Evolutionary conservation across 1,140 invertebrate genomes (phyloP), one percentile per base, ranked within the genome.

Genomic region (Agraylea sexmaculata): DNA sequence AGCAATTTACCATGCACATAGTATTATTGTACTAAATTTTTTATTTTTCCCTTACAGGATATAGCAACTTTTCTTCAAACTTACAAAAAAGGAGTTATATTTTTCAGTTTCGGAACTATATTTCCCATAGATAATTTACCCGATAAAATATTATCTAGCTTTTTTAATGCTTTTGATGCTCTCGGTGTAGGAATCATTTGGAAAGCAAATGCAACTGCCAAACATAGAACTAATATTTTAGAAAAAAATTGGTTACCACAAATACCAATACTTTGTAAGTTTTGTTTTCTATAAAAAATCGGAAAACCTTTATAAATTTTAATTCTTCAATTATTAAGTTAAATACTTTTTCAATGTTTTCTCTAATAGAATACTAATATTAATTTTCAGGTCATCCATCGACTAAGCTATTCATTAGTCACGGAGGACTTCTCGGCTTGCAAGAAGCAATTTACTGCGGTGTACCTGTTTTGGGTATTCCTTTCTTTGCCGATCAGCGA

Each of bases 201-300:
- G 75, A 79, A 78, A 59, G 72, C 73, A 41, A 58, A 63, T 31
- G 59, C 57, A 29, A 66, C 62, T 20, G 58, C 56, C 20, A 49
- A 59, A 18, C 28, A 71, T 41, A 67, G 74, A 10, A 18, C 53
- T 15, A 79, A 79, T 56, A 66, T 80, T 18, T 68, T 69, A 56
- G 66, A 75, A 17, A 51, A 68, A 33, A 64, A 70, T 46, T 83
- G 79, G 80, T 59, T 77, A 46, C 79, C 80, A n/a, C 80, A 84
- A 58, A 70, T 45, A 7, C 23, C 43, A 25, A 40, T 46, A 32
- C 33, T 49, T 4, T 74, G 49, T 73, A 74, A 53, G 58, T 78
- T 51, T 54, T 77, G 27, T 72, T 72, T 70, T 61, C 16, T 54
- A 47, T 42, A 37, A 37, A 35, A n/a, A 0, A 5, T 13, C 15